Base-by-base conservation (phyloP, 2,113 vertebrate genomes). In the Siphamia tubifer region DNA sequence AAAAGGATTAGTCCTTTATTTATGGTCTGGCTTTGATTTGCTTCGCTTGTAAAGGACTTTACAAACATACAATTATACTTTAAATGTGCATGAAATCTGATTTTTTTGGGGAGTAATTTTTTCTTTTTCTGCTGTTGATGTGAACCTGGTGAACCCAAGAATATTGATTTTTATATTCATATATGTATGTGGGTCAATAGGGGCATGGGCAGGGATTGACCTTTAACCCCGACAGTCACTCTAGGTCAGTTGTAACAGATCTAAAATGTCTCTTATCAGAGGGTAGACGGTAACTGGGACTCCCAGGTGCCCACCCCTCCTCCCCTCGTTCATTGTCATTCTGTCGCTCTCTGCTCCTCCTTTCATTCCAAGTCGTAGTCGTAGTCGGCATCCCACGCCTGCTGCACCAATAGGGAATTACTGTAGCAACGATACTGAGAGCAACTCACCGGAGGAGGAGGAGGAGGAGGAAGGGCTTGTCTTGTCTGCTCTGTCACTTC, bases 401-500 rank as follows among this genome's bases (percentile, higher is more conserved):
- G 70, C 23, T 24, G 55, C 28, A 74, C 74, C 83, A 71, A 62
- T 75, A 23, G 83, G 84, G 83, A 79, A 79, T 82, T 68, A 58
- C 62, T 61, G 45, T 55, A 73, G 45, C 58, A 79, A 72, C n/a
- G 34, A 68, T 54, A 70, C 55, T 1, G 3, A 62, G 68, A 42
- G 52, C 31, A 70, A 43, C 72, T 36, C 0, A 3, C 12, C 39
- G 47, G 24, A 42, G 54, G 43, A 36, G 61, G 12, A 43, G 56
- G 51, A 21, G 19, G 42, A 19, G 12, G 30, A 9, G 15, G n/a
- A 57, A 35, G 12, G 64, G 53, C 39, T 32, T 32, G 57, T 68
- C 77, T 52, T 67, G 80, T 80, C 77, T 73, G 68, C 79, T 63
- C 77, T 85, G 83, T 88, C 86, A 88, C 82, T 84, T 89, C 87